Conservation (phyloP, 2,113 vertebrate genomes). For the Prunella fulvescens region DNA sequence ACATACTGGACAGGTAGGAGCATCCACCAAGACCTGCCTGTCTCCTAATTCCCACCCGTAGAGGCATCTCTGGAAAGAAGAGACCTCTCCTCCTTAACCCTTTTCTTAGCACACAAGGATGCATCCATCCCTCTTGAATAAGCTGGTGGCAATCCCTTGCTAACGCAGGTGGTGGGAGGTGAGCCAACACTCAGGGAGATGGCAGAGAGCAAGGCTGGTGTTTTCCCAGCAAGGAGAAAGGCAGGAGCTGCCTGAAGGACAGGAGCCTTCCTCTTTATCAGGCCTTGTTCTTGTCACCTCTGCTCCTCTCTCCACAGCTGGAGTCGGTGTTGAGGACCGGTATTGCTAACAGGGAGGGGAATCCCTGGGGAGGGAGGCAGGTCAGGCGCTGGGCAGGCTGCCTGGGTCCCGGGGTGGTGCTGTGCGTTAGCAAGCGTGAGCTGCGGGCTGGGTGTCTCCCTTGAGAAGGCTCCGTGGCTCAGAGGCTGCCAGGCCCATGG, state of each 20-base stretch:
- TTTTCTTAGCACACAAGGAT: background rate
- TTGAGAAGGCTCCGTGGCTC: conserved; percentile 17
- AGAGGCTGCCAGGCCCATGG: conserved; percentile 17
- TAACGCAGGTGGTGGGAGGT: background rate
- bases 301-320: background rate
- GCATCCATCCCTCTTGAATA: background rate
- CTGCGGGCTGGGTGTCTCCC: conserved; percentile 24
- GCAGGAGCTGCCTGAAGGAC: background rate
- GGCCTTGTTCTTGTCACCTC: background rate
- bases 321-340: background rate
- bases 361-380: background rate
- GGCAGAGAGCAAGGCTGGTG: background rate
- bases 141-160: background rate
- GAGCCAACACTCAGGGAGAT: background rate
- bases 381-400: conserved; percentile 45
- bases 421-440: conserved; percentile 38
- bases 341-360: conserved; percentile 26
- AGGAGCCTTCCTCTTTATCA: background rate
- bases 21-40: background rate
- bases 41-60: background rate
- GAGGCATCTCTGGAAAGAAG: background rate
- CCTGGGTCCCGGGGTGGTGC: conserved; percentile 25
- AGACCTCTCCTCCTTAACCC: background rate
- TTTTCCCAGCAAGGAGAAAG: background rate
- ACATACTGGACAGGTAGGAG: background rate